Evolutionary conservation across 2,113 vertebrate genomes (phyloP), one percentile per base, ranked within the genome.

Genomic region (Chionomys nivalis): DNA sequence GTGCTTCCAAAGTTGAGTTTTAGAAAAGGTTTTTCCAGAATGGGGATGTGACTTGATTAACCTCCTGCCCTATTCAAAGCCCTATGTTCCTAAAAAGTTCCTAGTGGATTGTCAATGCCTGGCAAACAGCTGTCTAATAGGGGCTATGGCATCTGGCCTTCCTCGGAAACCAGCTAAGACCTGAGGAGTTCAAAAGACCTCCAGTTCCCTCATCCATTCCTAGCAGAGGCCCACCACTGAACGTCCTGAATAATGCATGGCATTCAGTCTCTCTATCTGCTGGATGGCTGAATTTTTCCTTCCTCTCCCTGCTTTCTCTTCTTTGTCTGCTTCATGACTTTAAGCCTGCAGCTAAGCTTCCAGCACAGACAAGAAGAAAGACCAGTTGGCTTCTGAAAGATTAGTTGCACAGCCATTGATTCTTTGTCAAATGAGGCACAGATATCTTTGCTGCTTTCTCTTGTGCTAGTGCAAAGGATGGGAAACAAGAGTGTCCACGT

Each of bases 41-140:
- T 1, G 21, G 33, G 82, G 79, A 95, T 33, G 81, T 95, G 81
- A 70, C 73, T 68, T 85, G 94, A 97, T 96, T 96, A 97, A 97
- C 92, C 94, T 95, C 5, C 73, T 91, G 95, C 90, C 77, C 77
- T 68, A 78, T 72, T 93, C 66, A 31, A 77, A 90, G 82, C 86
- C 23, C 52, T 65, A 16, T 33, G 49, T 93, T 97, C 81, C 94
- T 95, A 90, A 89, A 92, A 87, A 73, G 28, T 82, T 94, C 96
- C 81, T 93, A 58, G 81, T 52, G 58, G 88, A 87, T 92, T 0
- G 0, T 65, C 77, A 65, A 63, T 87, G 90, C 28, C 91, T 91
- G 77, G 92, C 52, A 94, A 91, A 70, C 55, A 83, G 88, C 63
- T 90, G 72, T 82, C 92, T 95, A 97, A 96, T 79, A 83, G 89